These are phyloP conservation scores for Tenualosa ilisha DNA, from an alignment of 2,797 vertebrate genomes.

Conservation along the genomic window DNA sequence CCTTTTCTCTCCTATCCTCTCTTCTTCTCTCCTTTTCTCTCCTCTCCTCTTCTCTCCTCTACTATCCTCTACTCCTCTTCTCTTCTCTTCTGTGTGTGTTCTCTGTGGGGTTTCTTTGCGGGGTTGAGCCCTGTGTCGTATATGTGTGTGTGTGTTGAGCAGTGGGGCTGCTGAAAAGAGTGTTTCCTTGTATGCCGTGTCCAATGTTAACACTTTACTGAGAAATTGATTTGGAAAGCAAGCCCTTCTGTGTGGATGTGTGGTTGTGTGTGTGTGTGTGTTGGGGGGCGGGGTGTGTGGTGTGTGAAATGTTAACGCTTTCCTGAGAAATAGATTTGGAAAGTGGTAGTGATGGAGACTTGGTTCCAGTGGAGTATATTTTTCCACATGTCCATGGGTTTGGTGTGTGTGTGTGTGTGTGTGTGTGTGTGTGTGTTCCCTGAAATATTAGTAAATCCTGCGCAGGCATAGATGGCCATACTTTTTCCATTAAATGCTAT, in stretches of 20 bases:
- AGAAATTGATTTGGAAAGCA: not conserved
- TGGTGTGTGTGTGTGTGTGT: not conserved
- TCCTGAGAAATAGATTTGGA: not conserved
- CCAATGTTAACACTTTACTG: not conserved
- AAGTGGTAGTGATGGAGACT: not conserved
- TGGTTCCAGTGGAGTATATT: not conserved
- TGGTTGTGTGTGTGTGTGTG: too few relatives aligned
- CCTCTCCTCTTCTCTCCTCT: too few relatives aligned
- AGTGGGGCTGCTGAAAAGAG: not conserved
- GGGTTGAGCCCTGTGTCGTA: too few relatives aligned
- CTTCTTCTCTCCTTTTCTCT: too few relatives aligned
- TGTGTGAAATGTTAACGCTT: too few relatives aligned
- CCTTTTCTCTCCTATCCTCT: too few relatives aligned
- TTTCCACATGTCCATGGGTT: not conserved
- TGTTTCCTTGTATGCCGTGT: not conserved
- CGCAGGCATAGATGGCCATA: slow-evolving; percentile 51
- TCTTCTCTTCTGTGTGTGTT: too few relatives aligned
- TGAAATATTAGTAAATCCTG: slow-evolving; percentile 44
- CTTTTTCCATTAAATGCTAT: slow-evolving; percentile 65
- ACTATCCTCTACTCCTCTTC: too few relatives aligned
- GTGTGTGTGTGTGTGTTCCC: not conserved
- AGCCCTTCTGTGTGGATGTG: too few relatives aligned
- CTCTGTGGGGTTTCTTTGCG: too few relatives aligned
- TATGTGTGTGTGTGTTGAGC: not conserved
- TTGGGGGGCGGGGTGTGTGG: too few relatives aligned